phyloP scores from a whole-genome alignment of 2,888 invertebrate genomes.

The Tetheella fluctuosa region DNA sequence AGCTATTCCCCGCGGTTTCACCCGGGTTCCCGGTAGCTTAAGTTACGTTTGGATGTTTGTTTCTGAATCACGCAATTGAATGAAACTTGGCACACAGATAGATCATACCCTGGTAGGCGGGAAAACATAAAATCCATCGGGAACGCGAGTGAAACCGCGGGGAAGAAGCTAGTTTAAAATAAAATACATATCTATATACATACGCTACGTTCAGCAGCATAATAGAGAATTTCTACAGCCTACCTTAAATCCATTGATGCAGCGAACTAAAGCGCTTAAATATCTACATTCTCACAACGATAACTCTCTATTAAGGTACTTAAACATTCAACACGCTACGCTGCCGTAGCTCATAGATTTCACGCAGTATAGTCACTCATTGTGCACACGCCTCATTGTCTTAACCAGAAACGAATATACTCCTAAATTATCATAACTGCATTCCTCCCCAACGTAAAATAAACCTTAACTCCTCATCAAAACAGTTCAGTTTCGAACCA shows the following conservation, averaged over 20 bases:
- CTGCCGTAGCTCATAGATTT: conserved; percentile 49
- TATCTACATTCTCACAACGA: conserved; percentile 23
- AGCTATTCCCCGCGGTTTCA: too few species aligned
- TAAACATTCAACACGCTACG: conserved; percentile 33
- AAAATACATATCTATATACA: too few species aligned
- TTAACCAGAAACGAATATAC: conserved; percentile 39
- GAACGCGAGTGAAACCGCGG: too few species aligned
- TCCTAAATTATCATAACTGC: conserved; percentile 27
- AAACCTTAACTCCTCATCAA: conserved; percentile 21
- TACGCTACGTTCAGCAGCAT: too few species aligned
- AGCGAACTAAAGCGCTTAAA: conserved; percentile 22
- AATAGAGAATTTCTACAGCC: not conserved
- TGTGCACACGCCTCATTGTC: conserved; percentile 60
- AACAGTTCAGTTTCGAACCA: conserved; percentile 24
- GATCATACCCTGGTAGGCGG: too few species aligned
- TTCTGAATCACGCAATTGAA: too few species aligned
- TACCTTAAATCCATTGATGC: not conserved
- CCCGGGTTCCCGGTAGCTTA: too few species aligned
- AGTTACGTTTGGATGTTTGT: too few species aligned
- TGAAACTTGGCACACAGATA: too few species aligned
- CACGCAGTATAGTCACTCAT: conserved; percentile 58
- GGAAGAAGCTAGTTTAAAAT: too few species aligned
- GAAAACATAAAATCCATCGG: too few species aligned
- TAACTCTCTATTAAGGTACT: conserved; percentile 30
- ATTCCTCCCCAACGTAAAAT: conserved; percentile 39